Conservation (phyloP, 2,888 invertebrate genomes). For the Heliconius sara region DNA sequence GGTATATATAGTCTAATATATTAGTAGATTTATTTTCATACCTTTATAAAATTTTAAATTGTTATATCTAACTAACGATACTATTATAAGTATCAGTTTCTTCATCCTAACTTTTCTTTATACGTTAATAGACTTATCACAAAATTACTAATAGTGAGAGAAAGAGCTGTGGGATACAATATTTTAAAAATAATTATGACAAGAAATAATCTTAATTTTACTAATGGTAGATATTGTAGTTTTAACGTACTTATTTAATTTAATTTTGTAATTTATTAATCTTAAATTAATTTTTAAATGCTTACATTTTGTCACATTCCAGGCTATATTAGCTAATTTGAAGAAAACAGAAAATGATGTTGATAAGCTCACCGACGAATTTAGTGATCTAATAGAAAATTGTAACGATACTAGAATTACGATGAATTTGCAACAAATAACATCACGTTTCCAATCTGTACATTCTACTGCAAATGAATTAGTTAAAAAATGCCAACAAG, state of each 20-base stretch:
- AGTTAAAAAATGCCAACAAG: conserved; percentile 95
- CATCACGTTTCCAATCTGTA: conserved; percentile 94
- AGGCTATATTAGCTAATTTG: conserved; percentile 90
- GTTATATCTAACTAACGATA: conserved; percentile 38
- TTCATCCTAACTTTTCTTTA: conserved; percentile 39
- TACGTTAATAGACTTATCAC: conserved; percentile 44
- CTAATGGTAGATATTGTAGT: conserved; percentile 80
- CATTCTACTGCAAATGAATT: conserved; percentile 95
- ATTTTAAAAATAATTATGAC: conserved; percentile 3
- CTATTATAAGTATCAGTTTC: conserved; percentile 24
- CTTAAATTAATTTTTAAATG: conserved; percentile 25
- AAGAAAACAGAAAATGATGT: conserved; percentile 94
- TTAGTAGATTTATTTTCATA: conserved; percentile 78
- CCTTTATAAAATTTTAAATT: conserved; percentile 52
- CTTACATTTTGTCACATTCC: conserved; percentile 55
- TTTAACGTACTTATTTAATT: conserved; percentile 59
- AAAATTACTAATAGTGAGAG: conserved; percentile 40
- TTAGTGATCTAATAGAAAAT: conserved; percentile 92
- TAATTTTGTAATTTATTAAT: background rate
- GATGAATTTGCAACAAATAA: conserved; percentile 94
- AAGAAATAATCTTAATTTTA: conserved; percentile 50
- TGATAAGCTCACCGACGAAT: conserved; percentile 93
- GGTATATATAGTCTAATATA: conserved; percentile 73
- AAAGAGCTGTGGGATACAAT: conserved; percentile 20
- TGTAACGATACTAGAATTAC: conserved; percentile 94